Evolutionary conservation across 1,140 invertebrate species (phyloP), one percentile per base, ranked within the genome.

Genomic region (Magallana angulata): DNA sequence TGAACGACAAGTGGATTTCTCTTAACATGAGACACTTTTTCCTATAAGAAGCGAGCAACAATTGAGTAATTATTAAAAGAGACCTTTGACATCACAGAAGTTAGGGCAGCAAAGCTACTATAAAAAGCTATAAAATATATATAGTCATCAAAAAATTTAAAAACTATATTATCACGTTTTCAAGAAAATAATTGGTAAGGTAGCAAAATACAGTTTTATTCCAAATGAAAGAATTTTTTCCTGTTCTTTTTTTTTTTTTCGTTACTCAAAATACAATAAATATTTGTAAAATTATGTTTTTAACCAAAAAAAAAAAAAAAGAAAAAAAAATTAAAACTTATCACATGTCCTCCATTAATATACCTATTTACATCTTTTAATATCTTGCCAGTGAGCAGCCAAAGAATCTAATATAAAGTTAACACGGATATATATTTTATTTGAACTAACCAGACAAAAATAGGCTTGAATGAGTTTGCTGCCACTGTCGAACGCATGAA

Each of bases 151-250:
- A 76, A 36, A 71, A 76, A 12, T 48, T 76, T 76, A 36, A 76
- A 18, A 76, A 76, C 24, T 76, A 30, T 30, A 30, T 11, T 76
- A 76, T 76, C 68, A 76, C 68, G 24, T 76, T 76, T 48, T 76
- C 68, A 36, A 76, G 68, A 76, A 76, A 76, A 76, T 76, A 76
- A 76, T 76, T 76, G 68, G 68, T 76, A 76, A 76, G 7, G 24
- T 76, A 76, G 68, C 68, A 76, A 76, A 76, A 76, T 76, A 71
- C 11, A 71, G 64, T 30, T 30, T 30, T 76, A 76, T 36, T 76
- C 68, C 68, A 76, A 76, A 76, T 12, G 36, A 24, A 30, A 76
- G 6, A 4, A 48, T 12, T 76, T 18, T 7, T 76, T 71, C 36
- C 18, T 3, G 12, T 76, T 30, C 1, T 30, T 36, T 18, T 76